Percentiles rank a stretch among this genome's conserved stretches.
Evolutionary conservation across 2,888 invertebrate genomes (phyloP).

Genomic region (Polia nebulosa): DNA sequence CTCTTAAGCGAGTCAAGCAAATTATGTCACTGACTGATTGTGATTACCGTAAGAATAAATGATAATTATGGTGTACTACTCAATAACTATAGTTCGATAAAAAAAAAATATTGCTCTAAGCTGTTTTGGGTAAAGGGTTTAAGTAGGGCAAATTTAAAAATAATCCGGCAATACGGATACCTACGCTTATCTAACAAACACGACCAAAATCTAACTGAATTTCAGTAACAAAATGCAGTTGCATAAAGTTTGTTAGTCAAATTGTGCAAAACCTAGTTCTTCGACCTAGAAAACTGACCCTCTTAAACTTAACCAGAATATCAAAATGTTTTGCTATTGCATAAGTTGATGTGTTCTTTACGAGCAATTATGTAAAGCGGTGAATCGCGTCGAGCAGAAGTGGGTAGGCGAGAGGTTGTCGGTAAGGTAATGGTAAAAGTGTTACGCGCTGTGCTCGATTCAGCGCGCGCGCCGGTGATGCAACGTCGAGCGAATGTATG

Average conservation of each 20-base stretch:
- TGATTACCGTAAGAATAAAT: background rate
- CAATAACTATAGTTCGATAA: background rate
- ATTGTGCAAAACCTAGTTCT: conserved; percentile 56
- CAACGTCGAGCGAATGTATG: conserved; percentile 87
- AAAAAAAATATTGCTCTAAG: background rate
- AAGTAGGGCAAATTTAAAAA: background rate
- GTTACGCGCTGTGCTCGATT: conserved; percentile 88
- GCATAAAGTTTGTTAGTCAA: conserved; percentile 16
- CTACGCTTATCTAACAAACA: conserved; percentile 5
- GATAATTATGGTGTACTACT: background rate
- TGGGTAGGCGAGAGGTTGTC: conserved; percentile 82
- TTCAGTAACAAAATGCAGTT: conserved; percentile 17
- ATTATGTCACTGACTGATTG: background rate
- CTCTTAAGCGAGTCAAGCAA: background rate
- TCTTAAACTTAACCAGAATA: conserved; percentile 81
- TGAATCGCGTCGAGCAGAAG: conserved; percentile 81
- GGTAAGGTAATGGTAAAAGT: conserved; percentile 86
- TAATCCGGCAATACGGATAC: background rate
- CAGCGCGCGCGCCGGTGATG: conserved; percentile 80
- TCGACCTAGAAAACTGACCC: conserved; percentile 76
- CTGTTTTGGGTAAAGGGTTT: background rate
- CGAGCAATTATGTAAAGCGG: conserved; percentile 88
- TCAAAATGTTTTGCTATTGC: conserved; percentile 85
- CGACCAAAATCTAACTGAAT: conserved; percentile 17
- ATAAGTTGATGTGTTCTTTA: conserved; percentile 85